A percentile compares a stretch with the other conserved stretches of the same genome.
phyloP scores from a whole-genome alignment of 2,113 vertebrate genomes.

The Actenoides lindsayi region DNA sequence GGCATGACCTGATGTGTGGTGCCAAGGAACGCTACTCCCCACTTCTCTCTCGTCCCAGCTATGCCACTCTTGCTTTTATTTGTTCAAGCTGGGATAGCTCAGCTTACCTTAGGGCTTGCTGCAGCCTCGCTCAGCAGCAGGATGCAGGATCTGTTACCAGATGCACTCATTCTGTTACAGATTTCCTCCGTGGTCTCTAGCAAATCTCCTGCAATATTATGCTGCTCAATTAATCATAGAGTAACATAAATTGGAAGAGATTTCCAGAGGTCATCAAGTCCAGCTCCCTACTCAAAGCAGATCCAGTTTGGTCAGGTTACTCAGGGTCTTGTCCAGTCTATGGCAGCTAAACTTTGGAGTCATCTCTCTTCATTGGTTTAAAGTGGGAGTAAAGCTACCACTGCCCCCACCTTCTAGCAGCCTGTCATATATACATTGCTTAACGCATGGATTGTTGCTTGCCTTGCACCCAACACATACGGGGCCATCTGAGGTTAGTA shows the following conservation, averaged over 20 bases:
- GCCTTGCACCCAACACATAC: not conserved
- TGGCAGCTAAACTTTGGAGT: not conserved
- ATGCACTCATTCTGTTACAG: not conserved
- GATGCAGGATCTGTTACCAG: not conserved
- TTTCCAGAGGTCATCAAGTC: not conserved
- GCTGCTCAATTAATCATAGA: not conserved
- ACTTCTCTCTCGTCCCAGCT: not conserved
- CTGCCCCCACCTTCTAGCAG: not conserved
- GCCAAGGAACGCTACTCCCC: not conserved
- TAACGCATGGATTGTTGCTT: not conserved
- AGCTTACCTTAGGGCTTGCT: not conserved
- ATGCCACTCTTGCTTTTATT: not conserved
- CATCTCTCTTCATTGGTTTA: not conserved
- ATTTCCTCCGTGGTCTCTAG: not conserved
- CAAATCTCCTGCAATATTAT: not conserved
- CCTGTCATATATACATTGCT: not conserved
- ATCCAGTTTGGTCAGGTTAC: not conserved
- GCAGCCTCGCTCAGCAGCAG: not conserved
- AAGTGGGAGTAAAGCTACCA: not conserved
- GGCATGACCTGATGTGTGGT: not conserved
- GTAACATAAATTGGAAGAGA: not conserved
- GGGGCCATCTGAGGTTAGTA: not conserved
- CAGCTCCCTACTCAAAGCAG: not conserved
- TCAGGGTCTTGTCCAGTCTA: not conserved
- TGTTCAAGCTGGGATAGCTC: not conserved